Evolutionary conservation across 2,113 vertebrate species (phyloP).

Genomic region (Nyctereutes procyonoides): DNA sequence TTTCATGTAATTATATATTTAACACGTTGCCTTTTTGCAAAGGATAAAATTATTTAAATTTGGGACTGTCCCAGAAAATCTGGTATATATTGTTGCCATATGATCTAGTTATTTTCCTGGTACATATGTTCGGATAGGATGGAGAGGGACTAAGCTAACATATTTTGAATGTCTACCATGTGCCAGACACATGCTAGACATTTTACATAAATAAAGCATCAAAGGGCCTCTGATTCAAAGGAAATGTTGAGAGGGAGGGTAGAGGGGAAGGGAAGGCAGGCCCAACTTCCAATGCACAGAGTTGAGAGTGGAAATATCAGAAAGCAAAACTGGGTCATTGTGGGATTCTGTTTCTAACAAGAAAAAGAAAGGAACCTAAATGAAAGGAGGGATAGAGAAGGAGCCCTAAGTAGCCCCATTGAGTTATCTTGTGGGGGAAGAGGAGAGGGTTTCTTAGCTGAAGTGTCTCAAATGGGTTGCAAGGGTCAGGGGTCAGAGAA

Average conservation of each 20-base stretch:
- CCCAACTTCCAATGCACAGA: neutral
- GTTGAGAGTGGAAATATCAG: neutral
- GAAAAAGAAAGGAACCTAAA: neutral
- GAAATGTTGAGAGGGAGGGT: neutral
- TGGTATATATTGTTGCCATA: neutral
- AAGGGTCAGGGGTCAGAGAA: neutral
- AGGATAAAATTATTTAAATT: constrained; percentile 30
- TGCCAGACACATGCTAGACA: constrained; percentile 62
- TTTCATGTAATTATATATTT: neutral
- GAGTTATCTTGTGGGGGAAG: no score
- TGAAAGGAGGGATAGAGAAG: fast-evolving
- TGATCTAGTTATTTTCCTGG: neutral
- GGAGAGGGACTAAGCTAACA: neutral
- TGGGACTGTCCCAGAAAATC: constrained; percentile 4
- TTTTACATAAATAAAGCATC: neutral
- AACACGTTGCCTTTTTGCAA: constrained; percentile 28
- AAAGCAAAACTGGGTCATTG: neutral
- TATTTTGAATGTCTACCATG: neutral
- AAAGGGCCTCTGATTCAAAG: neutral
- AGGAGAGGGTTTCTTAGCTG: neutral
- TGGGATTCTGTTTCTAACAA: neutral
- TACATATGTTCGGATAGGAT: neutral
- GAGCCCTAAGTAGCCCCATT: neutral
- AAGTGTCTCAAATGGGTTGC: neutral
- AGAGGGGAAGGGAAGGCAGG: no score